Conservation (phyloP, 2,888 invertebrate genomes). For the Drosophila macrospina region DNA sequence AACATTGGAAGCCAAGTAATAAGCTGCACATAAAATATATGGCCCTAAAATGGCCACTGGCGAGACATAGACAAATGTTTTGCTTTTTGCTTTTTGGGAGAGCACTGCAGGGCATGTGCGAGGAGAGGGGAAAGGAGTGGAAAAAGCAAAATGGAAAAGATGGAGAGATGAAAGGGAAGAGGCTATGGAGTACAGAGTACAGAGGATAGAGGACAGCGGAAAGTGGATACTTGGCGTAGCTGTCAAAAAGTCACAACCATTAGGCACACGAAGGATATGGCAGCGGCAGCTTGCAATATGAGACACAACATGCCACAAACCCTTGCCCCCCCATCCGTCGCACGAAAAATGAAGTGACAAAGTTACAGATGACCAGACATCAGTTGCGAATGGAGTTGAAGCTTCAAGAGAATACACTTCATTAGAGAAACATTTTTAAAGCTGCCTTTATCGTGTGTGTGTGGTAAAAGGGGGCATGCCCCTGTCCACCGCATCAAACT, state of each 20-base stretch:
- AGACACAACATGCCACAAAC: conserved; percentile 14
- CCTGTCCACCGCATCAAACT: background rate
- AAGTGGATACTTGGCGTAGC: conserved; percentile 59
- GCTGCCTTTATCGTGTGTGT: conserved; percentile 3
- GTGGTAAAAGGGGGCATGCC: background rate
- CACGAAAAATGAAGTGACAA: conserved; percentile 50
- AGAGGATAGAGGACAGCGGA: conserved; percentile 50
- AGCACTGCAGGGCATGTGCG: background rate
- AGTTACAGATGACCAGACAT: conserved; percentile 44
- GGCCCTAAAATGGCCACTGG: conserved; percentile 65
- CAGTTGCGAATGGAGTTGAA: conserved; percentile 22
- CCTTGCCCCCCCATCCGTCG: background rate
- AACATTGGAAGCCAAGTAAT: conserved; percentile 47
- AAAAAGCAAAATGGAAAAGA: background rate
- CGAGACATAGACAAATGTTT: conserved; percentile 44
- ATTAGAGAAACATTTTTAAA: conserved; percentile 49
- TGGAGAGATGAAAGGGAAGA: conserved; percentile 8
- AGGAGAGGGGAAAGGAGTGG: background rate
- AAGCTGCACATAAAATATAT: conserved; percentile 68
- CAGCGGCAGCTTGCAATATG: conserved; percentile 25
- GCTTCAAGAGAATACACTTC: conserved; percentile 38
- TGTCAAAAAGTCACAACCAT: conserved; percentile 83
- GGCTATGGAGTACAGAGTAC: conserved; percentile 10
- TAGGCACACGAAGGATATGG: conserved; percentile 59
- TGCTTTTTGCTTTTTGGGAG: background rate